phyloP scores from a whole-genome alignment of 1,140 invertebrate species.

The Metopolophium dirhodum region DNA sequence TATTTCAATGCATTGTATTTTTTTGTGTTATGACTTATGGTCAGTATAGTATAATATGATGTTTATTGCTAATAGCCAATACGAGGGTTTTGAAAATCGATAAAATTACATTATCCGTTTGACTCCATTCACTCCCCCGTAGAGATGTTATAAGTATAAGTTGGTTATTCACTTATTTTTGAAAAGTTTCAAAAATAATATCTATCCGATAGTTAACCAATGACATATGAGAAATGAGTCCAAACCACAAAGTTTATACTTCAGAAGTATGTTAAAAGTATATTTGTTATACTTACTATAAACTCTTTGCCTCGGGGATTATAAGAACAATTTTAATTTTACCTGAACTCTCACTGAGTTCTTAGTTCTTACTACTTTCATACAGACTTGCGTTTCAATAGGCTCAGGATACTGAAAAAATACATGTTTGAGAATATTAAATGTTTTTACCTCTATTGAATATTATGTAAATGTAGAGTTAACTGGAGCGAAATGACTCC shows the following conservation, averaged over 20 bases:
- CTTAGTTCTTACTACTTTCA: neutral
- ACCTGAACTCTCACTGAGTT: neutral
- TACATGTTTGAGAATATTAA: constrained; percentile 27
- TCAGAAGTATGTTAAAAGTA: neutral
- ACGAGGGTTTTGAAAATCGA: constrained; percentile 26
- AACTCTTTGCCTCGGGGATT: constrained; percentile 8
- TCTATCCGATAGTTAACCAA: neutral
- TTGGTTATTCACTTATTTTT: constrained; percentile 8
- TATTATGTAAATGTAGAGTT: constrained; percentile 43
- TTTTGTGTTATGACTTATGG: neutral
- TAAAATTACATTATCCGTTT: constrained; percentile 22
- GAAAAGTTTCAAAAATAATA: constrained; percentile 3
- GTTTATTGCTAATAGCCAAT: neutral
- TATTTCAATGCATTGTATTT: neutral
- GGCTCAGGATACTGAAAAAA: neutral
- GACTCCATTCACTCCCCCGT: neutral
- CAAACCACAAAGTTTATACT: constrained; percentile 10
- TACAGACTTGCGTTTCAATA: constrained; percentile 18
- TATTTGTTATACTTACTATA: neutral
- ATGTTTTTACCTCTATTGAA: constrained; percentile 26
- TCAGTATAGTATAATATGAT: neutral
- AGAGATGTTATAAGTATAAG: neutral
- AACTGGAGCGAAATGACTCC: constrained; percentile 36
- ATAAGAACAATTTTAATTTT: constrained; percentile 36
- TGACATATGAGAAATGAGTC: neutral